Percentiles rank a stretch among this genome's conserved stretches.
phyloP scores from a whole-genome alignment of 2,797 vertebrate species.

The Acrossocheilus fasciatus region DNA sequence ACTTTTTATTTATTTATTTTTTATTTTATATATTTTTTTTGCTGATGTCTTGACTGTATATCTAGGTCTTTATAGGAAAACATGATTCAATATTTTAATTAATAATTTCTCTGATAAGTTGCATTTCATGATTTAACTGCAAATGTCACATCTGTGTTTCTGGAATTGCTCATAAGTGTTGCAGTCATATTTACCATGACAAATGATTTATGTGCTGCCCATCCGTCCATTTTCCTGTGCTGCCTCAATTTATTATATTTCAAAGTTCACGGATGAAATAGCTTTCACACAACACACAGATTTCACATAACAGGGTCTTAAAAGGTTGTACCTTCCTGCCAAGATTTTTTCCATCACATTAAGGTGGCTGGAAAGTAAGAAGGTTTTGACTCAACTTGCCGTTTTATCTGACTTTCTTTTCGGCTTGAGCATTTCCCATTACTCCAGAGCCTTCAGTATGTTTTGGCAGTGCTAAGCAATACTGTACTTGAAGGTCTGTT shows the following conservation, averaged over 20 bases:
- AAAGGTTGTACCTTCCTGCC: constrained; percentile 20
- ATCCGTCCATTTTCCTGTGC: constrained; percentile 21
- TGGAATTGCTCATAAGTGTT: constrained; percentile 21
- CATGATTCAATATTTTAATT: background rate
- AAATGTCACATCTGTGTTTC: background rate
- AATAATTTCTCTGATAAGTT: background rate
- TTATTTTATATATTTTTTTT: background rate
- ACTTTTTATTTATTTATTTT: too few species aligned
- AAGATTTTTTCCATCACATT: background rate
- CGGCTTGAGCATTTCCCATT: constrained; percentile 8
- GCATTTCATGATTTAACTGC: constrained; percentile 1
- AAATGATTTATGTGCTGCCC: constrained; percentile 32
- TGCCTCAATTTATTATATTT: constrained; percentile 36
- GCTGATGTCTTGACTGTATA: background rate
- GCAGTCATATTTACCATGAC: constrained; percentile 33
- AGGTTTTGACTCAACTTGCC: constrained; percentile 18
- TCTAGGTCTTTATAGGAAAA: background rate
- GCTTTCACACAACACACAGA: constrained; percentile 27
- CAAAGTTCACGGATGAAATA: constrained; percentile 28
- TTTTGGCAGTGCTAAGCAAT: constrained; percentile 59
- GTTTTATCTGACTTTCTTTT: constrained; percentile 22
- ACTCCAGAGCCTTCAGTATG: constrained; percentile 51
- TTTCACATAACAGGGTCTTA: constrained; percentile 27
- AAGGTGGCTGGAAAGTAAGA: background rate
- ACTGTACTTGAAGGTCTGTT: constrained; percentile 57